These are phyloP conservation scores for Lordiphosa fenestrarum DNA, from an alignment of 2,888 invertebrate genomes.

Conservation along the genomic window DNA sequence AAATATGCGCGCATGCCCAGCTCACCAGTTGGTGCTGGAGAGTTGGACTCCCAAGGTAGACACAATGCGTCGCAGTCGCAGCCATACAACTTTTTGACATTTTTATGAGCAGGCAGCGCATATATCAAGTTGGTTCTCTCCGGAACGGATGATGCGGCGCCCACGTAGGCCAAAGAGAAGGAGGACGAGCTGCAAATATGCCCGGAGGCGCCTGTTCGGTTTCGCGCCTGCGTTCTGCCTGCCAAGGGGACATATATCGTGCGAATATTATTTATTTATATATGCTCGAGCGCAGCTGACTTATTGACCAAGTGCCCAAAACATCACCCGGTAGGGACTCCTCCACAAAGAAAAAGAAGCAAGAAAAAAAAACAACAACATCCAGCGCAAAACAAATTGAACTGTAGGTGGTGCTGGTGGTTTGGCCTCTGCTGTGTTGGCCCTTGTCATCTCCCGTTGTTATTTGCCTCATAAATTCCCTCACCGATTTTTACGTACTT, in stretches of 20 bases:
- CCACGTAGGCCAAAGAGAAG: conserved; percentile 59
- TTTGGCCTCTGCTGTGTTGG: conserved; percentile 59
- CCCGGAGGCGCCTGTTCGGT: conserved; percentile 75
- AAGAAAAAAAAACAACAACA: conserved; percentile 16
- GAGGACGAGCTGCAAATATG: conserved; percentile 42
- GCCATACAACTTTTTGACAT: conserved; percentile 74
- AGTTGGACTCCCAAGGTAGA: conserved; percentile 34
- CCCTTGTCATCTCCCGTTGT: conserved; percentile 79
- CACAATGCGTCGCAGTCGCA: conserved; percentile 66
- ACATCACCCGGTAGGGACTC: conserved; percentile 48
- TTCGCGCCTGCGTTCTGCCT: conserved; percentile 70
- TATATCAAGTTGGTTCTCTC: conserved; percentile 72
- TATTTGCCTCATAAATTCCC: conserved; percentile 76
- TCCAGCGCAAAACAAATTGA: conserved; percentile 65
- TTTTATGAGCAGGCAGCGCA: conserved; percentile 77
- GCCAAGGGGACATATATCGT: conserved; percentile 77
- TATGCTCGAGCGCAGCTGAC: conserved; percentile 50
- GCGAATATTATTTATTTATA: conserved; percentile 79
- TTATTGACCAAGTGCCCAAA: conserved; percentile 60
- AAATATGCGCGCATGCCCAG: conserved; percentile 72
- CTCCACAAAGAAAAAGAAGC: neutral
- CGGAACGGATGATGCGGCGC: conserved; percentile 51
- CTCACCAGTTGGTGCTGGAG: conserved; percentile 18
- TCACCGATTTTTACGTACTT: conserved; percentile 64
- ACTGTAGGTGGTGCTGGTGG: conserved; percentile 69